Evolutionary conservation across 2,113 vertebrate species (phyloP).

Genomic region (Cromileptes altivelis): DNA sequence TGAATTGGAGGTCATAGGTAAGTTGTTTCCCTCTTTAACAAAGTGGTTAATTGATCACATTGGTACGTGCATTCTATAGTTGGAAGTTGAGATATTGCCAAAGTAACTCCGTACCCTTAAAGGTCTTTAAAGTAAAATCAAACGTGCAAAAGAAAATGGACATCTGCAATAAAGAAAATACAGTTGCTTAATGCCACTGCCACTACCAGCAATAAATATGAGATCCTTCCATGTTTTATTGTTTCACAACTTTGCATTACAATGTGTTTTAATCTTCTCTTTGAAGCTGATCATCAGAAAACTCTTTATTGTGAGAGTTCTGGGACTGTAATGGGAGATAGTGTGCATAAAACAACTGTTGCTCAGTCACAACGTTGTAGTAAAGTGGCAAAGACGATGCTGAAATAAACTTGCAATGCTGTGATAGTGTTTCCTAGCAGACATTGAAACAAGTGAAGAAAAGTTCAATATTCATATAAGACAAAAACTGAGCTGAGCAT

Average conservation of each 20-base stretch:
- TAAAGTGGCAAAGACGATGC: neutral
- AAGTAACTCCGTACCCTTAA: neutral
- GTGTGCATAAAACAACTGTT: neutral
- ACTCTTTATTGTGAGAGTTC: neutral
- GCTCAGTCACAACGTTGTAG: neutral
- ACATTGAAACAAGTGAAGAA: neutral
- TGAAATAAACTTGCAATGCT: neutral
- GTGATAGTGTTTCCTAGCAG: neutral
- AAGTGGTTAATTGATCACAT: neutral
- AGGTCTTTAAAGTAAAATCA: neutral
- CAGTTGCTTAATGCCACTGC: neutral
- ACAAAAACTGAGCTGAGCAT: neutral
- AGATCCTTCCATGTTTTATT: neutral
- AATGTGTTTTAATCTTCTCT: too few species aligned
- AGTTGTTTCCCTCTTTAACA: constrained; percentile 22
- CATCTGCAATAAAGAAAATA: neutral
- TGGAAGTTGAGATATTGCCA: neutral
- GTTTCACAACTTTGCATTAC: too few species aligned
- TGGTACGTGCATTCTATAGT: neutral
- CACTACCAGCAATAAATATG: neutral
- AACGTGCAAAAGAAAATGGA: neutral
- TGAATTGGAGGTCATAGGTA: constrained; percentile 73
- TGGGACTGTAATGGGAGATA: neutral
- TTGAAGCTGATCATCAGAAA: too few species aligned
- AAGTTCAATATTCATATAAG: too few species aligned